These are phyloP conservation scores for Malurus splendens DNA, from an alignment of 2,797 vertebrate genomes.

Conservation along the genomic window DNA sequence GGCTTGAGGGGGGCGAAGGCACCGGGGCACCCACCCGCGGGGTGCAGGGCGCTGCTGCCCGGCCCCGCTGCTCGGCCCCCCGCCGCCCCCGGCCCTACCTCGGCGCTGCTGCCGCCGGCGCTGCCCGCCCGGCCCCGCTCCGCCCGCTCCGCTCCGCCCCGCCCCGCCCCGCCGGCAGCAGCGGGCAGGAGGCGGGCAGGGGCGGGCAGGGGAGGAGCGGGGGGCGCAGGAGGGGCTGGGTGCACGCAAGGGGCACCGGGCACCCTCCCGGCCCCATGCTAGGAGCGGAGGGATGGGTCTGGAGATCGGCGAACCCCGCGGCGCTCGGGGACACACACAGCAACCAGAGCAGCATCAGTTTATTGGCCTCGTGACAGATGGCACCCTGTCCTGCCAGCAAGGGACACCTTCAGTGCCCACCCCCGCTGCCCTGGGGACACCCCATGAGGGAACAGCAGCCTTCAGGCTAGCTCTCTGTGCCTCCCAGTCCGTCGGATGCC, in stretches of 20 bases:
- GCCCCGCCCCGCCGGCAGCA: background rate
- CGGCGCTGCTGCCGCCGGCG: background rate
- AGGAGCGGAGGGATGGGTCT: no score
- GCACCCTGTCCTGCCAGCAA: background rate
- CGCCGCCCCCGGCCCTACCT: background rate
- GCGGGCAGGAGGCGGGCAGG: background rate
- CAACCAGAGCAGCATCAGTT: conserved; percentile 18
- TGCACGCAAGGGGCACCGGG: fast-evolving
- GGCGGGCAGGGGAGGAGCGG: background rate
- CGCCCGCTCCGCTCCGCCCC: no score
- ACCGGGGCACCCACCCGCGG: background rate
- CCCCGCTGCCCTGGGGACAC: background rate
- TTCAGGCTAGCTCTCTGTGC: background rate
- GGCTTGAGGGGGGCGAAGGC: background rate
- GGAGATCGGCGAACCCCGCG: background rate
- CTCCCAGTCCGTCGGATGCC: fast-evolving
- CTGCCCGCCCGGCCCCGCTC: background rate
- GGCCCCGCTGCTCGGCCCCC: background rate
- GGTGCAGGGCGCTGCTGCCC: background rate
- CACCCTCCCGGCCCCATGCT: fast-evolving
- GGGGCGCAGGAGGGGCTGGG: background rate
- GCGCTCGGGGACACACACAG: background rate
- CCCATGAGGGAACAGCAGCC: background rate
- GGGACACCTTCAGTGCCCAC: background rate
- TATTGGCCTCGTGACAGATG: conserved; percentile 1